Evolutionary conservation across 2,888 invertebrate species (phyloP).

Genomic region (Hydrotaea cyrtoneurina): DNA sequence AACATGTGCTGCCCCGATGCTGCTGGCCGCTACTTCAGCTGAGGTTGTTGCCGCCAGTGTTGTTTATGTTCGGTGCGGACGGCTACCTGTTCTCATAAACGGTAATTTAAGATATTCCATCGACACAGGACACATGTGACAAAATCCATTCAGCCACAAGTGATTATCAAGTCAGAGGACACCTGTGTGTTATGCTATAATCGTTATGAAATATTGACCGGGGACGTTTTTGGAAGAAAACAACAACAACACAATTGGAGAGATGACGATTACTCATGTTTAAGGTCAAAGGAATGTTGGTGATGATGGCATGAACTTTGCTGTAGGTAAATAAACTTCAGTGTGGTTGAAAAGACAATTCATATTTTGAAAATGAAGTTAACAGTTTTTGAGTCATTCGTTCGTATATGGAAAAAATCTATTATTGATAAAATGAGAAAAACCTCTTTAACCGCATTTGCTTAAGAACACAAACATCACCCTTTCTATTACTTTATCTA

Average conservation of each 20-base stretch:
- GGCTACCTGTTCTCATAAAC: conserved; percentile 40
- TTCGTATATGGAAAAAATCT: no score
- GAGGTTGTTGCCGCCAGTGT: conserved; percentile 34
- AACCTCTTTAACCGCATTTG: no score
- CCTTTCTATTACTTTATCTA: no score
- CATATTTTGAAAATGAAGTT: no score
- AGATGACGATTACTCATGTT: background rate
- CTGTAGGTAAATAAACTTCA: no score
- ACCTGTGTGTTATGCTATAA: conserved; percentile 58
- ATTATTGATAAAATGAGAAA: no score
- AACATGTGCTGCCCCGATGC: background rate
- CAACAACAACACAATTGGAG: background rate
- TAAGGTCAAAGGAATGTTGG: background rate
- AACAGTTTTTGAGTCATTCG: no score
- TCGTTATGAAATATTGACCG: conserved; percentile 45
- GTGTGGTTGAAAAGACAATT: no score
- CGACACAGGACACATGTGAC: conserved; percentile 55
- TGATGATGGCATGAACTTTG: no score
- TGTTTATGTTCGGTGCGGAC: conserved; percentile 40
- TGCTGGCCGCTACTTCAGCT: conserved; percentile 13
- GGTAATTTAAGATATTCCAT: conserved; percentile 53
- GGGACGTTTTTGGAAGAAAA: background rate
- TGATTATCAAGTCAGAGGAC: conserved; percentile 41
- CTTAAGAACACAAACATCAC: no score
- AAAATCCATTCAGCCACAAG: conserved; percentile 24